Conservation (phyloP, 1,140 invertebrate genomes). For the Vanessa atalanta region DNA sequence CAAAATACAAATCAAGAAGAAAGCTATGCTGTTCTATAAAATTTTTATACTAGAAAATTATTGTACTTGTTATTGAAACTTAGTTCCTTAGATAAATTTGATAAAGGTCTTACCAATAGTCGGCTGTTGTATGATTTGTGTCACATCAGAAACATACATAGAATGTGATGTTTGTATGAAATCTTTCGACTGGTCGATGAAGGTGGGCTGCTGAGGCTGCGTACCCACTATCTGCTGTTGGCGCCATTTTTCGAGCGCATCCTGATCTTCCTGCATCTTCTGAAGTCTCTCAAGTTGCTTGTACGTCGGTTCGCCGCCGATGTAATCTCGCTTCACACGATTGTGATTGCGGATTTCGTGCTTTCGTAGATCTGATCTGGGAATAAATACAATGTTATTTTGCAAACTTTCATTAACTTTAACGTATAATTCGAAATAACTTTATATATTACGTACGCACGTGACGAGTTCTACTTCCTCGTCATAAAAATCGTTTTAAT, state of each 20-base stretch:
- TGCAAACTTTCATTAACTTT: not conserved
- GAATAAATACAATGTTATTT: not conserved
- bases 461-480: no score
- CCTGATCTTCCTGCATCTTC: conserved; percentile 51
- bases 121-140: conserved; percentile 56
- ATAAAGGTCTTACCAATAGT: conserved; percentile 50
- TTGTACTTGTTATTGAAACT: no score
- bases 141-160: conserved; percentile 63
- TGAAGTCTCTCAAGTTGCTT: conserved; percentile 69
- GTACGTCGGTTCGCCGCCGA: conserved; percentile 72
- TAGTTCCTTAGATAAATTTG: no score
- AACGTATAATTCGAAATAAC: no score
- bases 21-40: no score
- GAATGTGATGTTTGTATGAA: conserved; percentile 50
- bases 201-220: conserved; percentile 41
- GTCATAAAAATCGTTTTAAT: no score
- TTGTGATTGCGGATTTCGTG: conserved; percentile 73
- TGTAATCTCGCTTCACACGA: conserved; percentile 68
- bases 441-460: no score
- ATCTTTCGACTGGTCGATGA: conserved; percentile 57
- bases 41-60: no score
- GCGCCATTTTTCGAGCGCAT: conserved; percentile 57
- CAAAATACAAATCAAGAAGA: not conserved
- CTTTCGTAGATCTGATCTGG: conserved; percentile 68
- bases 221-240: conserved; percentile 39